phyloP scores from a whole-genome alignment of 2,797 vertebrate species.

The Liparis tanakae region DNA sequence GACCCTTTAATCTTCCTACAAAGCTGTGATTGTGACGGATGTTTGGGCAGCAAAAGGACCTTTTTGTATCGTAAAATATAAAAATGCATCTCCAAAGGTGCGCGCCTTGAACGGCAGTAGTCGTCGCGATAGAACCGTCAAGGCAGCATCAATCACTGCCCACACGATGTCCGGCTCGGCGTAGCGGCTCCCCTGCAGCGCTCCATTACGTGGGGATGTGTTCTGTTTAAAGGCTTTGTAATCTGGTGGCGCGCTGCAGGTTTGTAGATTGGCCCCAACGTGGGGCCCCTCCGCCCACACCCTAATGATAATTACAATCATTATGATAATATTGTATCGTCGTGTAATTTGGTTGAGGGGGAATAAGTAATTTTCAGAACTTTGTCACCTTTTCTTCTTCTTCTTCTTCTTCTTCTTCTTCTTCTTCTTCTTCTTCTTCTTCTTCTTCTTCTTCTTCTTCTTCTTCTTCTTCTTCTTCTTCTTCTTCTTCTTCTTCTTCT shows the following conservation, averaged over 20 bases:
- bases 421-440: conserved; percentile 6
- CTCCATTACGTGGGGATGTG: conserved; percentile 10
- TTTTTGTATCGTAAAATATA: not conserved
- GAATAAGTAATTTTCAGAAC: conserved; percentile 9
- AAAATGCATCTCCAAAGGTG: conserved; percentile 14
- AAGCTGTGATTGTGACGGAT: not conserved
- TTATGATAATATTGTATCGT: conserved; percentile 30
- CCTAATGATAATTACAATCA: conserved; percentile 26
- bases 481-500: conserved; percentile 1
- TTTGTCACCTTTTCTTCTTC: conserved; percentile 12
- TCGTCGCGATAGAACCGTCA: not conserved
- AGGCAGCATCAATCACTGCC: conserved; percentile 1
- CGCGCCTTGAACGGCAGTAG: not conserved
- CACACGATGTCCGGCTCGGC: conserved; percentile 21
- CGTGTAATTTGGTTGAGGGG: conserved; percentile 9
- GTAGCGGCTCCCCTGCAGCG: conserved; percentile 33
- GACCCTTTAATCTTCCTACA: not conserved
- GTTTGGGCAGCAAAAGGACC: not conserved
- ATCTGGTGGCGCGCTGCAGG: conserved; percentile 26
- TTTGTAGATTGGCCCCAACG: conserved; percentile 33
- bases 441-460: conserved; percentile 5
- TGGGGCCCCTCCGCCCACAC: conserved; percentile 11
- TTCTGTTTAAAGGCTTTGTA: conserved; percentile 28
- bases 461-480: conserved; percentile 1
- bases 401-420: conserved; percentile 1